Evolutionary conservation across 2,888 invertebrate genomes (phyloP).

Genomic region (Hipparchia semele): DNA sequence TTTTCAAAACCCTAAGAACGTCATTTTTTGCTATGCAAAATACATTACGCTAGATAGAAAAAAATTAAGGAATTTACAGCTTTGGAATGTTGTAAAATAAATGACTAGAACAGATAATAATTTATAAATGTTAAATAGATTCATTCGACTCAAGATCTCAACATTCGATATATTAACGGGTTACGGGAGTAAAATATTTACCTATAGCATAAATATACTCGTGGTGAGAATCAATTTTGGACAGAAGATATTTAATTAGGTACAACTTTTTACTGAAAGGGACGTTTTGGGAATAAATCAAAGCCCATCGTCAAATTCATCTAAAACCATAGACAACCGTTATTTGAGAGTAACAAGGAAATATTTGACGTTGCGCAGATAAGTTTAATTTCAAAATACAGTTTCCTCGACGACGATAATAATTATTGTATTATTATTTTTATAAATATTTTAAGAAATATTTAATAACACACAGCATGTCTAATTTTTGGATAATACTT

Average conservation of each 20-base stretch:
- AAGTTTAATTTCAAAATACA: constrained; percentile 40
- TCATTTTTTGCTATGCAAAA: constrained; percentile 82
- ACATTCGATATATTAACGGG: constrained; percentile 47
- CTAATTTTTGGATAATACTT: constrained; percentile 81
- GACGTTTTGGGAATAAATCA: constrained; percentile 39
- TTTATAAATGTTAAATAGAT: constrained; percentile 51
- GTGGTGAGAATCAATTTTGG: constrained; percentile 47
- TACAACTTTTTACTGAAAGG: constrained; percentile 43
- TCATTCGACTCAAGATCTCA: constrained; percentile 64
- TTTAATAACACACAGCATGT: constrained; percentile 76
- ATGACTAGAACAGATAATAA: constrained; percentile 77
- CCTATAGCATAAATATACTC: constrained; percentile 41
- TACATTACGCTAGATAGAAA: constrained; percentile 71
- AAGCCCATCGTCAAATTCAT: constrained; percentile 56
- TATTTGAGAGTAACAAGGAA: constrained; percentile 46
- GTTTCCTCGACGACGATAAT: constrained; percentile 41
- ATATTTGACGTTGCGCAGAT: constrained; percentile 50
- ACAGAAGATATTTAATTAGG: constrained; percentile 42
- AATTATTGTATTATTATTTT: constrained; percentile 54
- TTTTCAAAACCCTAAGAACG: constrained; percentile 62
- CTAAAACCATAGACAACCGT: constrained; percentile 39
- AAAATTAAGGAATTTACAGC: constrained; percentile 63
- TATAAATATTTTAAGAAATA: constrained; percentile 59
- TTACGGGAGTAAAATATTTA: constrained; percentile 38
- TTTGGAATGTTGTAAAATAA: constrained; percentile 78